Conservation (phyloP, 2,888 invertebrate genomes). For the Luffia ferchaultella region DNA sequence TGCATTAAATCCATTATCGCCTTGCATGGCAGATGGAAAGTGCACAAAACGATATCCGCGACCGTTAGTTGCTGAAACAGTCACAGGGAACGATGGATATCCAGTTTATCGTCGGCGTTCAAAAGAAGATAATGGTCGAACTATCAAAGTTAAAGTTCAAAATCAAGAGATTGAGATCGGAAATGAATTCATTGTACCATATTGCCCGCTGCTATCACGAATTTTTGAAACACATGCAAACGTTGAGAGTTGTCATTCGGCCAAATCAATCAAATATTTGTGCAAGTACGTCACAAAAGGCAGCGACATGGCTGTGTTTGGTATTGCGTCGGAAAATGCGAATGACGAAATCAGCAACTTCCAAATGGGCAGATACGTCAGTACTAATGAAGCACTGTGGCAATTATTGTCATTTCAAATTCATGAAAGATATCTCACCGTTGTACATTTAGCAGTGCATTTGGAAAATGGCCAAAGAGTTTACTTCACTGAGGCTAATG, state of each 20-base stretch:
- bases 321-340: conserved; percentile 13
- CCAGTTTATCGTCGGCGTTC: conserved; percentile 18
- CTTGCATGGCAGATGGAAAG: conserved; percentile 8
- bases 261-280: conserved; percentile 14
- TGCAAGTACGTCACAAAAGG: conserved; percentile 16
- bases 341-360: conserved; percentile 16
- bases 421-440: conserved; percentile 16
- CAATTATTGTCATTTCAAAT: conserved; percentile 18
- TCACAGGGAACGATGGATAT: conserved; percentile 15
- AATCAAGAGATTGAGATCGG: conserved; percentile 18
- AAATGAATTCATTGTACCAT: conserved; percentile 20
- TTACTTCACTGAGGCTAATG: too few relatives aligned
- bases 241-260: conserved; percentile 14
- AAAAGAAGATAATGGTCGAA: conserved; percentile 16
- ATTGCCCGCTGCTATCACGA: conserved; percentile 5
- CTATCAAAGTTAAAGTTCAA: conserved; percentile 18
- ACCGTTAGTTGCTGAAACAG: conserved; percentile 1
- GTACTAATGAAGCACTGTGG: conserved; percentile 18
- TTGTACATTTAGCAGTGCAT: conserved; percentile 18
- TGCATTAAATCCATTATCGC: conserved; percentile 5
- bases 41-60: conserved; percentile 6
- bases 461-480: too few relatives aligned
- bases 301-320: conserved; percentile 2
- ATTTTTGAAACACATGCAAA: conserved; percentile 4
- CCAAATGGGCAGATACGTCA: conserved; percentile 15